Evolutionary conservation across 2,113 vertebrate genomes (phyloP).

Genomic region (Equus przewalskii): DNA sequence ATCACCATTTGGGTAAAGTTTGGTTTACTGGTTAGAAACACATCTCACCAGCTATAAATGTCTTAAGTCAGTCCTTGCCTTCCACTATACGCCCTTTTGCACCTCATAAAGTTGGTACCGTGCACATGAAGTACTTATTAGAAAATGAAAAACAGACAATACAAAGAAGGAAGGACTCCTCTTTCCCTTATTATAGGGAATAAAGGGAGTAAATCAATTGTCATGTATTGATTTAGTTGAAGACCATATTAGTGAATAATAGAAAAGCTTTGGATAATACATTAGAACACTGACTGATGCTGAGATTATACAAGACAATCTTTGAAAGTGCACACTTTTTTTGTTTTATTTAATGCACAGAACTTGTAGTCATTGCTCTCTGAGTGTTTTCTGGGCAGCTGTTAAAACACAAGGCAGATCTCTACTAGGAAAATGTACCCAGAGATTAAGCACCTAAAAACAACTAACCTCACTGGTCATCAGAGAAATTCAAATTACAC

Average conservation of each 20-base stretch:
- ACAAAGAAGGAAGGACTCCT: background rate
- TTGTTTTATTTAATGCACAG: background rate
- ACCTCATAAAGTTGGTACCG: background rate
- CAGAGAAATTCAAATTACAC: conserved; percentile 55
- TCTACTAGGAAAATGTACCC: conserved; percentile 18
- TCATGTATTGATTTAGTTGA: background rate
- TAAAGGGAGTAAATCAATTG: background rate
- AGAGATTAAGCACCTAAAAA: conserved; percentile 29
- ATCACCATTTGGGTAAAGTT: background rate
- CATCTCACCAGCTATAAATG: background rate
- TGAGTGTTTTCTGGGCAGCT: background rate
- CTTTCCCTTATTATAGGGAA: background rate
- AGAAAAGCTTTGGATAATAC: background rate
- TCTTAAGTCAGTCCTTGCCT: background rate
- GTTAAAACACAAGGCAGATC: background rate
- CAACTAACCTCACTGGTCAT: background rate
- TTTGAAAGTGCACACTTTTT: background rate
- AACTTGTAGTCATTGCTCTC: background rate
- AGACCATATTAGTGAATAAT: background rate
- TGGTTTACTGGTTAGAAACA: background rate
- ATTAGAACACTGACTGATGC: background rate
- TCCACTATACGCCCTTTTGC: background rate
- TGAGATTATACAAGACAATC: background rate
- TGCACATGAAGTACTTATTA: background rate
- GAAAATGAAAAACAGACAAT: background rate